These are phyloP conservation scores for Mesembrinibis cayennensis DNA, from an alignment of 2,113 vertebrate genomes.

Conservation along the genomic window DNA sequence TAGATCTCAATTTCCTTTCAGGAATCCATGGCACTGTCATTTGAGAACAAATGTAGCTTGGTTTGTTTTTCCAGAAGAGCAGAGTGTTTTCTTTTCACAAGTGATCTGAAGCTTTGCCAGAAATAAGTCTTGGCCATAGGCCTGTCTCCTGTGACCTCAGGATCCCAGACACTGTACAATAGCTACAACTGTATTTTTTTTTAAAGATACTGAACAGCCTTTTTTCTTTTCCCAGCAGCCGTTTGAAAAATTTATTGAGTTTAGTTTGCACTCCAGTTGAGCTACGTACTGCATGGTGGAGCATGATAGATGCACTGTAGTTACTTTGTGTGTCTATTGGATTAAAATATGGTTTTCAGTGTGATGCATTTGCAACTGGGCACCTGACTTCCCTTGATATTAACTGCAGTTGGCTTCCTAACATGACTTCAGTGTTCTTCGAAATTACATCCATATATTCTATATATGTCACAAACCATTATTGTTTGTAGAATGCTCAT, in stretches of 20 bases:
- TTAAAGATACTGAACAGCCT: neutral
- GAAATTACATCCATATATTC: neutral
- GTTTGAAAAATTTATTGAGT: neutral
- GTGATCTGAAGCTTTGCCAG: constrained; percentile 6
- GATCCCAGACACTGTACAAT: neutral
- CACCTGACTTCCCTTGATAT: neutral
- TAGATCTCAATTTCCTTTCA: neutral
- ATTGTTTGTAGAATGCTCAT: neutral
- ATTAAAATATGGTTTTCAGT: neutral
- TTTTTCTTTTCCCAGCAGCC: neutral
- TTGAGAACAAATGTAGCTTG: neutral
- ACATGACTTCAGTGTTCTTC: neutral
- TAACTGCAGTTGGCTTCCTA: neutral
- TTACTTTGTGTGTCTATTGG: neutral
- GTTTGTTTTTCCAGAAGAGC: constrained; percentile 29
- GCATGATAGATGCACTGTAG: neutral
- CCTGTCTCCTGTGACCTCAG: neutral
- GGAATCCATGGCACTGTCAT: neutral
- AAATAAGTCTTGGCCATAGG: neutral
- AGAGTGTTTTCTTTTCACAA: constrained; percentile 8
- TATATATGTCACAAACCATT: neutral
- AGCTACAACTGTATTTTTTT: neutral
- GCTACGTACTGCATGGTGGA: neutral
- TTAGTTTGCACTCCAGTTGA: neutral
- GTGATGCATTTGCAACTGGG: neutral